A percentile compares a stretch with the other conserved stretches of the same genome.
phyloP scores from a whole-genome alignment of 1,140 invertebrate species.

The Vollenhovia emeryi region DNA sequence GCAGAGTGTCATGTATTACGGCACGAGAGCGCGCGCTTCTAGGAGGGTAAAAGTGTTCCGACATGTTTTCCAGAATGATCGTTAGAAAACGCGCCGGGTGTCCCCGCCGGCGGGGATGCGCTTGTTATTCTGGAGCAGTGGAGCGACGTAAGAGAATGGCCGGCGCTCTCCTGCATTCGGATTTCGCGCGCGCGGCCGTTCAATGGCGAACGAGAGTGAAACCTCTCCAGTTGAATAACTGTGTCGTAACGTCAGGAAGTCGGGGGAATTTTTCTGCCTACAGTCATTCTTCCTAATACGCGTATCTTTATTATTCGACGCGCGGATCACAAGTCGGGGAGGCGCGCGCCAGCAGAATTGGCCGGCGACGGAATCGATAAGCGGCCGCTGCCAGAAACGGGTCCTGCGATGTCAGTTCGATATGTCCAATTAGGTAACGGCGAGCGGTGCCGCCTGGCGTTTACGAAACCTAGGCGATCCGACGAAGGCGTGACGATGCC shows the following conservation, averaged over 20 bases:
- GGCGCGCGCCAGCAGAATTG: slow-evolving; percentile 3
- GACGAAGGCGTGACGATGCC: background rate
- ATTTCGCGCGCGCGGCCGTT: slow-evolving; percentile 58
- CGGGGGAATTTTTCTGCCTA: background rate
- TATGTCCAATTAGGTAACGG: background rate
- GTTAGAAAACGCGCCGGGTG: background rate
- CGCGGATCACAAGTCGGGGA: background rate
- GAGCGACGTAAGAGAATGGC: slow-evolving; percentile 35
- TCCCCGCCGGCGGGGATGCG: too few species aligned
- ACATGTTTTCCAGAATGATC: slow-evolving; percentile 32
- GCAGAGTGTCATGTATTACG: slow-evolving; percentile 15
- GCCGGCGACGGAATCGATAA: background rate
- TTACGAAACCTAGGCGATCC: background rate
- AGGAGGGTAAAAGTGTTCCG: slow-evolving; percentile 29
- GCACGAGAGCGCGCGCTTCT: background rate
- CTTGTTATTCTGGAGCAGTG: slow-evolving; percentile 65
- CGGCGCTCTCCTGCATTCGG: slow-evolving; percentile 40
- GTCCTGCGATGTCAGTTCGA: background rate
- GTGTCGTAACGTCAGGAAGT: slow-evolving; percentile 67
- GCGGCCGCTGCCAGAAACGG: background rate
- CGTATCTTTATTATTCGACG: slow-evolving; percentile 42
- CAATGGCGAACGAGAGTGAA: slow-evolving; percentile 68
- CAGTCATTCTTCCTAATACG: background rate
- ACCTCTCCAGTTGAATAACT: slow-evolving; percentile 67
- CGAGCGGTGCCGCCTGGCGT: background rate